phyloP scores from a whole-genome alignment of 2,888 invertebrate genomes.

The Ichneumon xanthorius region DNA sequence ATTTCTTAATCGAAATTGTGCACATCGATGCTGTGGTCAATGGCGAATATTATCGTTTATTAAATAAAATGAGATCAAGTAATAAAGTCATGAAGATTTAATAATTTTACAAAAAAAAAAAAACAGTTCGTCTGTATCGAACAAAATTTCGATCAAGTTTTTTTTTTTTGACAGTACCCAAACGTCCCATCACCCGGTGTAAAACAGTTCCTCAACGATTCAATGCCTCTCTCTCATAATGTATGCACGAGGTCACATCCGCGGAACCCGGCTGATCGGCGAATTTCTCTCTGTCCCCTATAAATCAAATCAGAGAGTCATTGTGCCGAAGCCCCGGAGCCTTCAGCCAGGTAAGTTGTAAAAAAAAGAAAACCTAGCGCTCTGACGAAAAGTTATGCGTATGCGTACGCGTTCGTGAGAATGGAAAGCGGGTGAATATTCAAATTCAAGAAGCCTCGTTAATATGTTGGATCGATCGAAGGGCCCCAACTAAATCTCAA shows the following conservation, averaged over 20 bases:
- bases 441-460: conserved; percentile 83
- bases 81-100: no score
- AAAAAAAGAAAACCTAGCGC: conserved; percentile 55
- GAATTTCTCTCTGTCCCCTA: conserved; percentile 68
- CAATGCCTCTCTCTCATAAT: conserved; percentile 61
- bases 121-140: conserved; percentile 35
- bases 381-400: conserved; percentile 60
- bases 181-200: conserved; percentile 6
- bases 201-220: conserved; percentile 44
- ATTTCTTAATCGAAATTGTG: no score
- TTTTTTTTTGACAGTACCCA: background rate
- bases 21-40: no score
- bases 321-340: conserved; percentile 73
- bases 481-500: conserved; percentile 77
- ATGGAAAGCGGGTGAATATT: conserved; percentile 82
- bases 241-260: conserved; percentile 62
- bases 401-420: conserved; percentile 76
- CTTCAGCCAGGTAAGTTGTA: conserved; percentile 64
- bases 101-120: conserved; percentile 11
- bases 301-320: conserved; percentile 83
- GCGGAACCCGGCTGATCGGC: conserved; percentile 23
- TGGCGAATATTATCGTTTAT: no score
- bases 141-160: conserved; percentile 46
- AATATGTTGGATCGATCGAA: conserved; percentile 67
- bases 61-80: no score